Percentiles rank a stretch among this genome's conserved stretches.
These are phyloP conservation scores for Eumerus sabulonum DNA, from an alignment of 2,888 invertebrate genomes.

Conservation along the genomic window DNA sequence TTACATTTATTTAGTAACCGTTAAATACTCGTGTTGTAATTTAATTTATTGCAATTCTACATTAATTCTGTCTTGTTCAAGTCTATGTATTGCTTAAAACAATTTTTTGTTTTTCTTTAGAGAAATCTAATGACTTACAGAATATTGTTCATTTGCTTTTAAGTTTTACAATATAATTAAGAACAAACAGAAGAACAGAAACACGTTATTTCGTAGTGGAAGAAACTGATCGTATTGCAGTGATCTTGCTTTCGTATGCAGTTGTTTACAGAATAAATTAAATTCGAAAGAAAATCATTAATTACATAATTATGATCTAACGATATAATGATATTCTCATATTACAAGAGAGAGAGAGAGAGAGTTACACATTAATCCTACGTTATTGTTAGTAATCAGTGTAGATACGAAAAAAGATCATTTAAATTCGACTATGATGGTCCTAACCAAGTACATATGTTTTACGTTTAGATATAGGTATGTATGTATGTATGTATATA, in stretches of 20 bases:
- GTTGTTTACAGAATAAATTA: constrained; percentile 35
- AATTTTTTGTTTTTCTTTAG: background rate
- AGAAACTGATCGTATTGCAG: constrained; percentile 58
- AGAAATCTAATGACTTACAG: constrained; percentile 25
- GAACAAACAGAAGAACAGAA: constrained; percentile 19
- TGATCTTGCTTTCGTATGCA: constrained; percentile 8
- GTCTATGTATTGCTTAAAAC: constrained; percentile 39
- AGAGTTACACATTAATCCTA: no score
- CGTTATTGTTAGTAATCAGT: background rate
- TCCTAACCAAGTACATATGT: constrained; percentile 28
- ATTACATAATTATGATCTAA: background rate
- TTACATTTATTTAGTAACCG: constrained; percentile 27
- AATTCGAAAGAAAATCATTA: constrained; percentile 4
- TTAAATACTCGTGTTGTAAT: constrained; percentile 23
- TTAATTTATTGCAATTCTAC: constrained; percentile 1
- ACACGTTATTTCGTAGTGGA: constrained; percentile 22
- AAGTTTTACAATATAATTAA: constrained; percentile 12
- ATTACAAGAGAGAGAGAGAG: background rate
- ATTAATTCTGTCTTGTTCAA: constrained; percentile 28
- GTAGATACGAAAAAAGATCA: constrained; percentile 1
- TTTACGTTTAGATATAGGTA: constrained; percentile 5
- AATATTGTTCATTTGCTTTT: background rate
- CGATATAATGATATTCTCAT: background rate
- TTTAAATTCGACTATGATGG: constrained; percentile 61
- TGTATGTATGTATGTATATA: constrained; percentile 15